A percentile compares a stretch with the other conserved stretches of the same genome.
Evolutionary conservation across 2,113 vertebrate genomes (phyloP).

Genomic region (Ageneiosus marmoratus): DNA sequence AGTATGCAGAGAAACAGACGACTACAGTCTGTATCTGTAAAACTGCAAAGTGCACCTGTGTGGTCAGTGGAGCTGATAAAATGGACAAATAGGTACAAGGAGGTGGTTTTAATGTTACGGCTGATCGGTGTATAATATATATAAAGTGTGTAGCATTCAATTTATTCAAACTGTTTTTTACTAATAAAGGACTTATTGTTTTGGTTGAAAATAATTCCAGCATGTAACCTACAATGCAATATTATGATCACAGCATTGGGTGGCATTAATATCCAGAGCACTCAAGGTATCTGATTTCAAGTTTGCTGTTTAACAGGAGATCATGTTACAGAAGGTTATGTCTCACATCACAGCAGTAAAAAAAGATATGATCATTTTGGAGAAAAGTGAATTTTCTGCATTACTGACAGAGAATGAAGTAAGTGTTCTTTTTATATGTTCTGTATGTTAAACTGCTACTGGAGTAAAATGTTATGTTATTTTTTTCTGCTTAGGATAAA

Average conservation of each 20-base stretch:
- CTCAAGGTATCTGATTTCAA: not conserved
- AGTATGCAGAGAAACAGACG: too few relatives aligned
- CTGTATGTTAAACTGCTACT: not conserved
- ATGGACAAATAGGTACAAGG: too few relatives aligned
- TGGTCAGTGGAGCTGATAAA: too few relatives aligned
- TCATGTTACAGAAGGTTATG: conserved; percentile 92
- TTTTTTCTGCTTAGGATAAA: not conserved
- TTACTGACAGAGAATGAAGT: conserved; percentile 93
- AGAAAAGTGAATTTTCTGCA: conserved; percentile 95
- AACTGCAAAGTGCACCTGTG: too few relatives aligned
- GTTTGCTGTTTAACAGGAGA: conserved; percentile 78
- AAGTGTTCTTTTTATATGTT: conserved; percentile 33
- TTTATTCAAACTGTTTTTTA: not conserved
- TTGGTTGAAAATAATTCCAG: not conserved
- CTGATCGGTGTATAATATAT: too few relatives aligned
- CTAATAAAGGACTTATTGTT: not conserved
- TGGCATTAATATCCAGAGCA: not conserved
- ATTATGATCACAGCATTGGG: too few relatives aligned
- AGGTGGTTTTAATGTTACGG: too few relatives aligned
- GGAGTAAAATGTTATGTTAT: not conserved
- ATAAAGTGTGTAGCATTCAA: too few relatives aligned
- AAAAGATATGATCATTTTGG: conserved; percentile 98
- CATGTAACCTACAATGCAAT: not conserved
- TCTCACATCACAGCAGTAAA: conserved; percentile 88
- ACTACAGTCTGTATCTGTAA: too few relatives aligned